Percentiles rank a stretch among this genome's conserved stretches.
phyloP scores from a whole-genome alignment of 2,797 vertebrate genomes.

The Trachurus trachurus region DNA sequence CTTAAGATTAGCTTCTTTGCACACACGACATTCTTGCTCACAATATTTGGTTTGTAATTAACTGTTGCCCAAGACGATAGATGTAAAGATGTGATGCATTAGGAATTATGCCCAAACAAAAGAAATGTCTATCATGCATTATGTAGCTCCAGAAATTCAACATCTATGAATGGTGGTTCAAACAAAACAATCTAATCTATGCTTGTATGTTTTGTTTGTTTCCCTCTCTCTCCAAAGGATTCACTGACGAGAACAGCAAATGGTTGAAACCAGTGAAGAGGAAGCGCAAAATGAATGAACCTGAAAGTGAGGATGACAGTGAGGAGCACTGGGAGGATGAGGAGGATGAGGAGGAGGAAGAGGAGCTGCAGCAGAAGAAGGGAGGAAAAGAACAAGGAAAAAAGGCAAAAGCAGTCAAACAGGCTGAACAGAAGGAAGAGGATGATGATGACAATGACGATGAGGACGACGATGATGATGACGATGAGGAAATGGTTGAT shows the following conservation, averaged over 20 bases:
- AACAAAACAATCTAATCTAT: not conserved
- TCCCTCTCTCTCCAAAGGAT: slow-evolving; percentile 71
- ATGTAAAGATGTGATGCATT: not conserved
- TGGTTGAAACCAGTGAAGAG: slow-evolving; percentile 85
- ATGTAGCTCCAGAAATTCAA: not conserved
- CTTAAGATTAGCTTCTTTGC: not conserved
- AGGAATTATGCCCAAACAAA: too few species aligned
- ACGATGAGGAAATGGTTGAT: slow-evolving; percentile 84
- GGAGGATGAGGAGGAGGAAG: slow-evolving; percentile 66
- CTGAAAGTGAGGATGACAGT: slow-evolving; percentile 76
- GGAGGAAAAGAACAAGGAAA: slow-evolving; percentile 64
- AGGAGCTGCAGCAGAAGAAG: slow-evolving; percentile 49
- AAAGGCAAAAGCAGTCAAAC: slow-evolving; percentile 64
- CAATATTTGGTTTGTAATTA: not conserved
- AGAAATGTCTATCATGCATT: not conserved
- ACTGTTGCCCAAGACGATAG: not conserved
- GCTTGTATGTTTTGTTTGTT: not conserved
- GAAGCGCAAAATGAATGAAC: slow-evolving; percentile 79
- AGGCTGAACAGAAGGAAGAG: slow-evolving; percentile 76
- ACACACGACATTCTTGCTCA: not conserved
- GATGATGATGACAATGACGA: slow-evolving; percentile 67
- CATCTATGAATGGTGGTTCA: not conserved
- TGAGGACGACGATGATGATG: slow-evolving; percentile 75
- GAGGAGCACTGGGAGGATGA: slow-evolving; percentile 82
- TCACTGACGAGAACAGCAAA: slow-evolving; percentile 88